Evolutionary conservation across 2,113 vertebrate species (phyloP).

Genomic region (Calcarius ornatus): DNA sequence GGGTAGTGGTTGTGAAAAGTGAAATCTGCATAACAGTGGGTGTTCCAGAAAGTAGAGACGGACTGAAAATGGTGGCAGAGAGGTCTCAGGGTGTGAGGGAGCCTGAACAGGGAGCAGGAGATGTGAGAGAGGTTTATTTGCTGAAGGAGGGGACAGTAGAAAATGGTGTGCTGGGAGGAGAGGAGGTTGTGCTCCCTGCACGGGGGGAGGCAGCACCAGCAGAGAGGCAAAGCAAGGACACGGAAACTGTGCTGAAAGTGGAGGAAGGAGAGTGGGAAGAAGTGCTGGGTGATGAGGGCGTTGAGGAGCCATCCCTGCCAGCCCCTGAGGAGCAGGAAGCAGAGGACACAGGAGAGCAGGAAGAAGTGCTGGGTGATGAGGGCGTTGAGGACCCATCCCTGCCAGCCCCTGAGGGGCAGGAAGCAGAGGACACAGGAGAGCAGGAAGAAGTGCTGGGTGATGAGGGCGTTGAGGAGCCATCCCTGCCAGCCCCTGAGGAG

Average conservation of each 20-base stretch:
- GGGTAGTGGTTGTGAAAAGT: not conserved
- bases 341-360: not conserved
- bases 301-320: not conserved
- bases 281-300: not conserved
- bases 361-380: not conserved
- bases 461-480: not conserved
- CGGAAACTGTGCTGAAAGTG: not conserved
- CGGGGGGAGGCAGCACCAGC: not conserved
- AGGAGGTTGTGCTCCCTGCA: not conserved
- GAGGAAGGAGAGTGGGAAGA: not conserved
- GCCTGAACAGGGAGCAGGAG: not conserved
- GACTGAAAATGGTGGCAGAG: not conserved
- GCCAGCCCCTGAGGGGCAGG: not conserved
- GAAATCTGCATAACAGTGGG: not conserved
- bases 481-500: not conserved
- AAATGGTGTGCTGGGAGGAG: not conserved
- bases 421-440: conserved; percentile 24
- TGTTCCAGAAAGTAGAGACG: not conserved
- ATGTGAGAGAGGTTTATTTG: not conserved
- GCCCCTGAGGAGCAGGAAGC: not conserved
- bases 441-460: not conserved
- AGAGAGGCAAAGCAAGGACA: not conserved
- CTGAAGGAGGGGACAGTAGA: not conserved
- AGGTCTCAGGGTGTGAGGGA: not conserved
- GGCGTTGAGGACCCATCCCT: not conserved